phyloP scores from a whole-genome alignment of 2,888 invertebrate species.

The Morpho deidamia region DNA sequence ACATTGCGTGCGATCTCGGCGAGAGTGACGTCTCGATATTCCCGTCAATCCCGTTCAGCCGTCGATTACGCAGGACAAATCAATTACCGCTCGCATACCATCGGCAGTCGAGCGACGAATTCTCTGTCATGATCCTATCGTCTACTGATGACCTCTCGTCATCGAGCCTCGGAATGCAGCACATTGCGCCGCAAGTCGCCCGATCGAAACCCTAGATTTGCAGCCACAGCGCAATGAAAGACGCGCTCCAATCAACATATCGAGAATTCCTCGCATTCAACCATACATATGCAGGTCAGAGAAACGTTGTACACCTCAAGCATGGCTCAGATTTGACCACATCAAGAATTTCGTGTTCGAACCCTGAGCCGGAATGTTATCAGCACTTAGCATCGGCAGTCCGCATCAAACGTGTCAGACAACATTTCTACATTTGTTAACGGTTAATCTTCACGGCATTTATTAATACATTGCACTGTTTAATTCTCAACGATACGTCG shows the following conservation, averaged over 20 bases:
- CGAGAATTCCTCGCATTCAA: conserved; percentile 62
- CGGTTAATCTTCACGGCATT: conserved; percentile 41
- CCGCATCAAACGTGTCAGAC: conserved; percentile 56
- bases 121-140: conserved; percentile 71
- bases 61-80: conserved; percentile 75
- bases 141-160: conserved; percentile 58
- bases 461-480: conserved; percentile 22
- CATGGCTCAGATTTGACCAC: conserved; percentile 53
- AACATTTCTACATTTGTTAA: conserved; percentile 56
- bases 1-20: conserved; percentile 20
- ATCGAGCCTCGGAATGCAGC: conserved; percentile 49
- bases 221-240: conserved; percentile 57
- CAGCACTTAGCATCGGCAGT: conserved; percentile 63
- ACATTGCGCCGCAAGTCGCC: conserved; percentile 46
- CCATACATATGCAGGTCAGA: conserved; percentile 37
- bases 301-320: conserved; percentile 51
- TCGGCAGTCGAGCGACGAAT: conserved; percentile 65
- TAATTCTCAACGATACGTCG: conserved; percentile 18
- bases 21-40: conserved; percentile 55
- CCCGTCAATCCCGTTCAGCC: conserved; percentile 61
- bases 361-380: conserved; percentile 72
- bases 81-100: conserved; percentile 74
- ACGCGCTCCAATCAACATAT: conserved; percentile 64
- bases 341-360: conserved; percentile 69
- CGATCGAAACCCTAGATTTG: conserved; percentile 48